phyloP scores from a whole-genome alignment of 2,113 vertebrate species.

The Tragulus kanchil region DNA sequence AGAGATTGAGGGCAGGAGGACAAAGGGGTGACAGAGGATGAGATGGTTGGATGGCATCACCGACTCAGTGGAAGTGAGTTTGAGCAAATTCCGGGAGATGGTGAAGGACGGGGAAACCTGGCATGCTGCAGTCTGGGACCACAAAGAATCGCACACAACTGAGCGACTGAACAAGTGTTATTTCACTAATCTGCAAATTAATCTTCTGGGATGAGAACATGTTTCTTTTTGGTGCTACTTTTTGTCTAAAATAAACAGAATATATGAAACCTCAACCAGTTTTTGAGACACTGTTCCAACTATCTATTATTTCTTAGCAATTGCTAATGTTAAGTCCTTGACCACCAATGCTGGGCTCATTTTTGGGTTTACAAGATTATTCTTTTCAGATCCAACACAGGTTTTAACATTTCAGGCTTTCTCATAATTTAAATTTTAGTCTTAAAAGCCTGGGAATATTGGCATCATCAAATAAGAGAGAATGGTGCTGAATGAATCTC shows the following conservation, averaged over 20 bases:
- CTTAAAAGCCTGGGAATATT: background rate
- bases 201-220: rapidly evolving
- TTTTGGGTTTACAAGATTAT: background rate
- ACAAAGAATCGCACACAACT: background rate
- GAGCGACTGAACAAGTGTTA: background rate
- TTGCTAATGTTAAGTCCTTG: background rate
- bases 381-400: background rate
- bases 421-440: constrained; percentile 17
- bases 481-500: background rate
- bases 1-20: background rate
- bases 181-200: background rate
- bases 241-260: constrained; percentile 39
- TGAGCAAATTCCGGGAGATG: background rate
- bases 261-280: background rate
- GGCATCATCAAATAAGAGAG: background rate
- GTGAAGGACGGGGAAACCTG: background rate
- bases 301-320: background rate
- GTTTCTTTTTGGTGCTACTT: background rate
- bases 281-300: background rate
- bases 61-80: background rate
- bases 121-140: background rate
- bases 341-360: background rate
- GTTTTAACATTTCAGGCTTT: constrained; percentile 20
- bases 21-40: background rate
- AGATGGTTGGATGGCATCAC: background rate